Evolutionary conservation across 2,888 invertebrate genomes (phyloP).

Genomic region (Trichopoda pennipes): DNA sequence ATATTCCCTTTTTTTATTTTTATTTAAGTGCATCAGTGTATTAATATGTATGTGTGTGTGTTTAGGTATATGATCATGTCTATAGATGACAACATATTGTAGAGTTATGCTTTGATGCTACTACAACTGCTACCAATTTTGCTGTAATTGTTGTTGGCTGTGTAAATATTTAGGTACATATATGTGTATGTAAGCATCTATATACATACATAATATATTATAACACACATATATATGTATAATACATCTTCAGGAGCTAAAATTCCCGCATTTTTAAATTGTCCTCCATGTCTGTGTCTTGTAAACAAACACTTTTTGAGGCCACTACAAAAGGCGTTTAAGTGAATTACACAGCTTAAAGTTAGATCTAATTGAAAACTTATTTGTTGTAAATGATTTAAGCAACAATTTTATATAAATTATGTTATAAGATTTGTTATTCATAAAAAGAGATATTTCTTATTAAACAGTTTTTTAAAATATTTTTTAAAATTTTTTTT

Average conservation of each 20-base stretch:
- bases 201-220: constrained; percentile 17
- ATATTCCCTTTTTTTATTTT: constrained; percentile 41
- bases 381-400: too few relatives aligned
- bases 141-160: constrained; percentile 28
- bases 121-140: not conserved
- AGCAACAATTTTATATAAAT: too few relatives aligned
- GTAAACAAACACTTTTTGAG: constrained; percentile 29
- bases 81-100: constrained; percentile 30
- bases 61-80: not conserved
- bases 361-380: too few relatives aligned
- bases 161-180: constrained; percentile 5
- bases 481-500: too few relatives aligned
- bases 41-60: not conserved
- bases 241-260: constrained; percentile 45
- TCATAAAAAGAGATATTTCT: too few relatives aligned
- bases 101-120: constrained; percentile 1
- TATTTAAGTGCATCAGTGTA: not conserved
- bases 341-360: too few relatives aligned
- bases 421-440: too few relatives aligned
- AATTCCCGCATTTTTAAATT: constrained; percentile 59
- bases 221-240: constrained; percentile 35
- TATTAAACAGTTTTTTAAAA: too few relatives aligned
- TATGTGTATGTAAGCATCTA: not conserved
- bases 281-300: constrained; percentile 40
- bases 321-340: not conserved